These are phyloP conservation scores for Antheraea assamensis DNA, from an alignment of 2,888 invertebrate genomes.

Conservation along the genomic window DNA sequence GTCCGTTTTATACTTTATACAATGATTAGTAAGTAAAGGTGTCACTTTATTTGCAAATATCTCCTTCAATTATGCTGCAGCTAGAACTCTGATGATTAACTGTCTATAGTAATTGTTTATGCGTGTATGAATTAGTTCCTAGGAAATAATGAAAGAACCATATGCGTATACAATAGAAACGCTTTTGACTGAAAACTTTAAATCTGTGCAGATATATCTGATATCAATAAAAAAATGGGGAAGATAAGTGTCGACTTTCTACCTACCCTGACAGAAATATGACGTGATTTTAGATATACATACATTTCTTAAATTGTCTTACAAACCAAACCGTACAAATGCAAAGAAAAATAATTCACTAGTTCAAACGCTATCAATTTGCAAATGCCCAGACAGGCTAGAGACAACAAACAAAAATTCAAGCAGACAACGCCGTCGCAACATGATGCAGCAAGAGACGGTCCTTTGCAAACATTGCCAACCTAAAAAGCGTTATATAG, in stretches of 20 bases:
- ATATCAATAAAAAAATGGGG: neutral
- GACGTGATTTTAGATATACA: neutral
- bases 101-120: no score
- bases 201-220: neutral
- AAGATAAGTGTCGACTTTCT: neutral
- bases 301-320: neutral
- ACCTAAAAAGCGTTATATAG: conserved; percentile 18
- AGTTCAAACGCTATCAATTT: conserved; percentile 53
- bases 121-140: no score
- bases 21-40: neutral
- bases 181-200: no score
- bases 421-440: conserved; percentile 39
- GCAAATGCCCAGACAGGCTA: conserved; percentile 46
- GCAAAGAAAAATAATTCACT: neutral
- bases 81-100: neutral
- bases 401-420: conserved; percentile 49
- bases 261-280: neutral
- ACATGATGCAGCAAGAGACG: conserved; percentile 27
- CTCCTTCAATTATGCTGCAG: neutral
- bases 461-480: conserved; percentile 33
- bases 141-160: no score
- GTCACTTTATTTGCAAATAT: neutral
- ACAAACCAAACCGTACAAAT: neutral
- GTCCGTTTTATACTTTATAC: neutral
- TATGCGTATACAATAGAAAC: no score